Evolutionary conservation across 35 echinoderm and acorn worm species (phyloP).

Genomic region (Heliocidaris tuberculata): DNA sequence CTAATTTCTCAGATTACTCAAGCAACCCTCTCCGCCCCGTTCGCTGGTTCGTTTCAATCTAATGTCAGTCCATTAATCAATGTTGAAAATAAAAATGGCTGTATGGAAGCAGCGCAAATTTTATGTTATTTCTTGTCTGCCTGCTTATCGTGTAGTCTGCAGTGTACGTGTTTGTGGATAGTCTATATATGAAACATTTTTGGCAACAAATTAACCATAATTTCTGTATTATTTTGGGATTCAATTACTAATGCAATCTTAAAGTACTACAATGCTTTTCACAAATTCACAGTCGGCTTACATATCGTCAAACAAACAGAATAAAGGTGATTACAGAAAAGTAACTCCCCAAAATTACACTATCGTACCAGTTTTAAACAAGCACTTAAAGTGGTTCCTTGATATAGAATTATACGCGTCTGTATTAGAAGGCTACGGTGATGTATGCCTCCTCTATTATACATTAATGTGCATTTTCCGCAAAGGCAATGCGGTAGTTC

Average conservation of each 20-base stretch:
- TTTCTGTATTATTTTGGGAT: background rate
- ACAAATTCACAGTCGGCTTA: background rate
- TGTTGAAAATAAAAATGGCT: background rate
- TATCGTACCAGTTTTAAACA: background rate
- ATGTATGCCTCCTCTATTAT: conserved; percentile 3
- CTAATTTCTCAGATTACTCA: background rate
- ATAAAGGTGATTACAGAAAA: background rate
- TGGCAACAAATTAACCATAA: background rate
- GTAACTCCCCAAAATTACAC: background rate
- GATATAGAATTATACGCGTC: background rate
- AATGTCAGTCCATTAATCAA: background rate
- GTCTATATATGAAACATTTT: background rate
- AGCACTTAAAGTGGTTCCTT: background rate
- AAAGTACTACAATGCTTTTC: background rate
- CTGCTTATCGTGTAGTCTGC: background rate
- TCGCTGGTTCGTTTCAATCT: background rate
- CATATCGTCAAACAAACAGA: background rate
- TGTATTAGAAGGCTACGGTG: background rate
- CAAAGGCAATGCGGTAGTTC: background rate
- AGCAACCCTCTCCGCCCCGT: background rate
- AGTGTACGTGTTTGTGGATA: conserved; percentile 1
- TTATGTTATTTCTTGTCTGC: background rate
- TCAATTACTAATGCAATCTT: background rate
- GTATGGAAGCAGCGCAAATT: background rate
- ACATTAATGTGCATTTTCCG: conserved; percentile 3